Base-by-base conservation (phyloP, 2,113 vertebrate species). In the Romanogobio albipinnatus region DNA sequence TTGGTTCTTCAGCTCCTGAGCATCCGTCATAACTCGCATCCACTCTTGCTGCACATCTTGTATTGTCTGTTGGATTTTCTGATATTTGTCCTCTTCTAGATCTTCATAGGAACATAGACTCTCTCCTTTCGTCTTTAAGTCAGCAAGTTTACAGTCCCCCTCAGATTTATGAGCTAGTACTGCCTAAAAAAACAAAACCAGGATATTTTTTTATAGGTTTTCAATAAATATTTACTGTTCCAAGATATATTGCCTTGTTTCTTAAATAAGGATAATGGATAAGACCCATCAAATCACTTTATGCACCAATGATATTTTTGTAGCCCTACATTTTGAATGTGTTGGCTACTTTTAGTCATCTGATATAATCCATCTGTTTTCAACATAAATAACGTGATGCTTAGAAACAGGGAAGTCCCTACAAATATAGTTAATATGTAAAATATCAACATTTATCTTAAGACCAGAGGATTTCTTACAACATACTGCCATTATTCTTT, bases 141-240 rank as follows among this genome's bases (percentile, higher is more conserved):
- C 68, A 82, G 89, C 88, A 24, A 95, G 83, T 53, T 83, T 91
- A 6, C 77, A 76, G 76, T 93, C 93, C 61, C 93, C 91, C 73
- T 93, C 89, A 3, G 88, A 24, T 53, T 83, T 91, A 45, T 59
- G 84, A 64, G 64, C 87, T 49, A 93, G 62, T 0, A 93, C 70
- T 56, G 43, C 59, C 94, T 95, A 73, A 33, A 83, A 5, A 86
- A 68, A 29, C 22, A 39, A 51, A 45, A 3, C 47, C 19, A 24
- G 13, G 17, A 83, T 0, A 62, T 5, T 14, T 1, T 15, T 74
- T 49, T 5, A 74, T 2, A 7, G 39, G 43, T 45, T 71, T 71
- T 45, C 4, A 43, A n/a, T 71, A 11, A 11, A n/a, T n/a, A n/a
- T 71, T 5, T 45, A 71, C 9, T 43, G 36, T n/a, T 71, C 19